Conservation (phyloP, 2,797 vertebrate species). For the Phoeniculus purpureus region DNA sequence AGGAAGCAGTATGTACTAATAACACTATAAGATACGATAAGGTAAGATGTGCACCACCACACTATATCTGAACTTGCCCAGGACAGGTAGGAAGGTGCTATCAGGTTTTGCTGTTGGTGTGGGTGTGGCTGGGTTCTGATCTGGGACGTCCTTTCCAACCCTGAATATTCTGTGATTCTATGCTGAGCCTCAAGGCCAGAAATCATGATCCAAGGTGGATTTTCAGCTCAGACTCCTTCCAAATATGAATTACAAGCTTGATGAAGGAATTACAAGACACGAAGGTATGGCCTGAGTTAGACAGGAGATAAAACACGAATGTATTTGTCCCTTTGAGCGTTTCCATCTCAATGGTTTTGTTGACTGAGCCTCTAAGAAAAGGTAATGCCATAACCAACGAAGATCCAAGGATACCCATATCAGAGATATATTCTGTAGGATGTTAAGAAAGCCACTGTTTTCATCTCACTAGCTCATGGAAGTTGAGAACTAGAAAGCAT, state of each 20-base stretch:
- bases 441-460: neutral
- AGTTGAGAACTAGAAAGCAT: neutral
- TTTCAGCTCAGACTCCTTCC: neutral
- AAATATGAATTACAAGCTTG: neutral
- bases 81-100: neutral
- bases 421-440: neutral
- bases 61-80: neutral
- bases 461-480: neutral
- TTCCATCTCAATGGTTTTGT: neutral
- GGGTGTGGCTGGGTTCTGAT: too few relatives aligned
- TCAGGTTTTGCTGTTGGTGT: too few relatives aligned
- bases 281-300: neutral
- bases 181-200: neutral
- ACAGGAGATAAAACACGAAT: neutral
- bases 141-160: too few relatives aligned
- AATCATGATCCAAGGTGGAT: neutral
- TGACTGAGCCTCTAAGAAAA: neutral
- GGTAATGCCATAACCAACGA: neutral
- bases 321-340: neutral
- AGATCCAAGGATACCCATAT: neutral
- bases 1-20: neutral
- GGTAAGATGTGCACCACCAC: neutral
- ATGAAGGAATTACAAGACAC: neutral
- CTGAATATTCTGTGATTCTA: too few relatives aligned
- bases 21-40: too few relatives aligned